phyloP scores from a whole-genome alignment of 2,888 invertebrate genomes.

The Elysia crispata region DNA sequence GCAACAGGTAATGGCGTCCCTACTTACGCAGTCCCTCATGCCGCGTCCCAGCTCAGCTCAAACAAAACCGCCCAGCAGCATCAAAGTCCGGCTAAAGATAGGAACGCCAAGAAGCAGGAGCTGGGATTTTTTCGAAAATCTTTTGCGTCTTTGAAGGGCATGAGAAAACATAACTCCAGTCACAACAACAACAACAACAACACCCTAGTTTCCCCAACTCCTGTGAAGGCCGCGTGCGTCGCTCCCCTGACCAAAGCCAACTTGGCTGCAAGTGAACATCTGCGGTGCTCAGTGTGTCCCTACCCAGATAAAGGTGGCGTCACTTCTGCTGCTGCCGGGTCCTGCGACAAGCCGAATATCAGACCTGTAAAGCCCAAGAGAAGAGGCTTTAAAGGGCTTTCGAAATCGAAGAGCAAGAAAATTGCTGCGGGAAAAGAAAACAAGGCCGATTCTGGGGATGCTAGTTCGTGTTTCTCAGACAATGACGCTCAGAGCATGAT shows the following conservation, averaged over 20 bases:
- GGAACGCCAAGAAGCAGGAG: slow-evolving; percentile 16
- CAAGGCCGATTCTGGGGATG: no score
- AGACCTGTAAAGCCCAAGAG: slow-evolving; percentile 35
- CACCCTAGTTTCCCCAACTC: no score
- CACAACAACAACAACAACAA: neutral
- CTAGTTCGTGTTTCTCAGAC: slow-evolving; percentile 16
- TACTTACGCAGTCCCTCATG: neutral
- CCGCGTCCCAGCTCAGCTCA: neutral
- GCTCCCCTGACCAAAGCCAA: neutral
- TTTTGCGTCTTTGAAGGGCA: slow-evolving; percentile 31
- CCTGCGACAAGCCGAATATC: slow-evolving; percentile 10
- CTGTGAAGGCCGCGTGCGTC: no score
- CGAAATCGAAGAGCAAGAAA: slow-evolving; percentile 31
- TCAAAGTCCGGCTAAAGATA: neutral
- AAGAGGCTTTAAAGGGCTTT: slow-evolving; percentile 32
- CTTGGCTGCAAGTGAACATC: neutral
- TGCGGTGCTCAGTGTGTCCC: slow-evolving; percentile 24
- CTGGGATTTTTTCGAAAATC: slow-evolving; percentile 44
- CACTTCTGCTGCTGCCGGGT: neutral
- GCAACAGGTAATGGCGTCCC: neutral
- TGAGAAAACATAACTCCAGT: slow-evolving; percentile 29
- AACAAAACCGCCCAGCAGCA: no score
- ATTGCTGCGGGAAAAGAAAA: neutral
- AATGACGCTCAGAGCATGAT: slow-evolving; percentile 14
- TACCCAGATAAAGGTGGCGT: slow-evolving; percentile 20